Percentiles rank a stretch among this genome's conserved stretches.
Conservation (phyloP, 2,797 vertebrate genomes). For the Pseudocheirus occidentalis region DNA sequence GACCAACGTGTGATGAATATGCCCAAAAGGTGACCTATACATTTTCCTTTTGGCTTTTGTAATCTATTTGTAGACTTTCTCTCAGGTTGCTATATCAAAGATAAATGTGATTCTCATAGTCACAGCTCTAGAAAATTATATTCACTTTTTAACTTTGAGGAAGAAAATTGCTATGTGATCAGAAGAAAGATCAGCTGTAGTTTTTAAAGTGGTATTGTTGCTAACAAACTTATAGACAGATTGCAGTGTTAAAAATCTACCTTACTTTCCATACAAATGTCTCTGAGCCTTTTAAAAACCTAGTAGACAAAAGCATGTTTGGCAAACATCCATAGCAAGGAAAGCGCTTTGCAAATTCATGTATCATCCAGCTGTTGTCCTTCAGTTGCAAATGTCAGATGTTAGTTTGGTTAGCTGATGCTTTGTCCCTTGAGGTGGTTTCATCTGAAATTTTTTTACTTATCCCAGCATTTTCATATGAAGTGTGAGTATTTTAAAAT, state of each 20-base stretch:
- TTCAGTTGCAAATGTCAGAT: slow-evolving; percentile 1
- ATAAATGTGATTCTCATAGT: not conserved
- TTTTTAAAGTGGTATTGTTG: not conserved
- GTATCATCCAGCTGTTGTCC: not conserved
- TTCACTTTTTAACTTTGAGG: not conserved
- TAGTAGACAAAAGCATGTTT: not conserved
- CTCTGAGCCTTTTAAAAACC: slow-evolving; percentile 8
- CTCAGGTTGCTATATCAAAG: not conserved
- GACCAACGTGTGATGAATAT: slow-evolving; percentile 95
- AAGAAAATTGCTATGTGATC: not conserved
- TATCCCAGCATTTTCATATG: not conserved
- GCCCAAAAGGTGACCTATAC: slow-evolving; percentile 90
- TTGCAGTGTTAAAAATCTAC: slow-evolving; percentile 23
- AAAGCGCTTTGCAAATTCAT: slow-evolving; percentile 18
- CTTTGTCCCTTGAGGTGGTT: slow-evolving; percentile 15
- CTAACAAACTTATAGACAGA: not conserved
- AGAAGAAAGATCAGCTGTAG: slow-evolving; percentile 3
- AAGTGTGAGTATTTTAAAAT: slow-evolving; percentile 20
- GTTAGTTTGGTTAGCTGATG: not conserved
- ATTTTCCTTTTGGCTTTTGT: not conserved
- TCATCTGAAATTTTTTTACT: not conserved
- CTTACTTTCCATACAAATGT: slow-evolving; percentile 39
- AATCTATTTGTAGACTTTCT: not conserved
- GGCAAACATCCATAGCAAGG: not conserved
- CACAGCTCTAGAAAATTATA: not conserved